Percentiles rank a stretch among this genome's conserved stretches.
Conservation (phyloP, 2,888 invertebrate genomes). For the Odontocerum albicorne region DNA sequence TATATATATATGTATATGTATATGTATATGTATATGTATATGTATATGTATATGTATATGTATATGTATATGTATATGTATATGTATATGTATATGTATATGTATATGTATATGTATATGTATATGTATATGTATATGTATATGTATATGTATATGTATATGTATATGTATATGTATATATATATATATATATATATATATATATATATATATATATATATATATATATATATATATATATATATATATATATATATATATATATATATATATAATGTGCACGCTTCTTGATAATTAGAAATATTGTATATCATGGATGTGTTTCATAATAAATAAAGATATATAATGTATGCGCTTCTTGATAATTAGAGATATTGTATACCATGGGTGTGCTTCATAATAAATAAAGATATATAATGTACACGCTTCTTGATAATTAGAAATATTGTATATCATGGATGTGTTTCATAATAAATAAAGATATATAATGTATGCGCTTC, state of each 20-base stretch:
- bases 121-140: background rate
- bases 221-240: background rate
- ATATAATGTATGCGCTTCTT: background rate
- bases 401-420: too few relatives aligned
- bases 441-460: too few relatives aligned
- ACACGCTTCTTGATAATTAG: too few relatives aligned
- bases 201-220: background rate
- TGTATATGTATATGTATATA: background rate
- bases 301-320: background rate
- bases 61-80: background rate
- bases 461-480: too few relatives aligned
- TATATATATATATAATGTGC: background rate
- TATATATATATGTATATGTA: background rate
- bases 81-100: background rate
- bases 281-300: too few relatives aligned
- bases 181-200: background rate
- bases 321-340: background rate
- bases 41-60: background rate
- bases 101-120: background rate
- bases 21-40: background rate
- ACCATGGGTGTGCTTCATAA: too few relatives aligned
- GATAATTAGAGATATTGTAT: too few relatives aligned
- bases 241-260: background rate
- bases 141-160: background rate
- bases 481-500: too few relatives aligned